Evolutionary conservation across 1,140 invertebrate species (phyloP), one percentile per base, ranked within the genome.

Genomic region (Drosophila orosa): DNA sequence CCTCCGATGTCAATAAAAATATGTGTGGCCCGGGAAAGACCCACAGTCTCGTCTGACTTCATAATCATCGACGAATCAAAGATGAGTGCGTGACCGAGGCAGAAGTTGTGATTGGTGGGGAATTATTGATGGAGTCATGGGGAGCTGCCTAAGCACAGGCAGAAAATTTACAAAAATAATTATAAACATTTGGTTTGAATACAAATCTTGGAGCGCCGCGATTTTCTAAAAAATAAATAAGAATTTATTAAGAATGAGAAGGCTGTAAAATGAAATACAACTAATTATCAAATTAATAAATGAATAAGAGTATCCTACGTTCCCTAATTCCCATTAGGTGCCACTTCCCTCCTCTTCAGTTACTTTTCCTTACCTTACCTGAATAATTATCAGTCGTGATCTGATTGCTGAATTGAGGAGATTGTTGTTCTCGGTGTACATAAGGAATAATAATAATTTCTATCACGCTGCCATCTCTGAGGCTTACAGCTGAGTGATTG

Each of bases 1-100:
- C 72, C 60, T 37, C 24, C 40, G 54, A 75, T 76, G 73, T 76
- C 73, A 75, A 76, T 75, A 67, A 76, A 75, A 76, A 67, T 76
- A 76, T 75, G 73, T 67, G 72, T 54, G 59, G 25, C 37, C 33
- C 74, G 37, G 29, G 67, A 22, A 55, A 48, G 48, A 7, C 42
- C 12, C 50, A 22, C 19, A 22, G 31, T 40, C 54, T 35, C 25
- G 40, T 54, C 25, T 31, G 77, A 77, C 75, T 66, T 78, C 63
- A 86, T 78, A 80, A 80, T 81, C 75, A 85, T 81, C 72, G 39
- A 10, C n/a, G 60, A 74, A 75, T 58, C 60, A 45, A 75, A 52
- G 60, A 75, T 54, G 61, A 67, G 55, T 55, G 61, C 72, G 73
- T 75, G 61, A 76, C 73, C 47, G 27, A 59, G 17, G 54, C 33